Percentiles rank a stretch among this genome's conserved stretches.
These are phyloP conservation scores for Euplagia quadripunctaria DNA, from an alignment of 2,888 invertebrate genomes.

Conservation along the genomic window DNA sequence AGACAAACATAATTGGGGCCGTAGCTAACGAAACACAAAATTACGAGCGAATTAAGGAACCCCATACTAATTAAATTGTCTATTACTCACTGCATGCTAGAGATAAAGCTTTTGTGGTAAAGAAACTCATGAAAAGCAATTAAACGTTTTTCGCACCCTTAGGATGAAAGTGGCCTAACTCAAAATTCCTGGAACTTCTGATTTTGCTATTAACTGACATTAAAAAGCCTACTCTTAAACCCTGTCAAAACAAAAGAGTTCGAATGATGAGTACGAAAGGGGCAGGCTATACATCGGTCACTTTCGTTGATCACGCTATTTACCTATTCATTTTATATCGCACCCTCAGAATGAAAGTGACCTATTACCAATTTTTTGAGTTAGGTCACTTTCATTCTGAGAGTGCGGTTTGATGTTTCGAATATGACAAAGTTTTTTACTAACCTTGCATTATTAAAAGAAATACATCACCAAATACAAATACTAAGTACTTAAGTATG, in stretches of 20 bases:
- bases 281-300: too few relatives aligned
- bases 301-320: too few relatives aligned
- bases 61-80: constrained; percentile 65
- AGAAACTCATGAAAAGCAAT: constrained; percentile 22
- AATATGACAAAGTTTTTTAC: not conserved
- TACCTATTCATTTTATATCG: too few relatives aligned
- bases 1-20: constrained; percentile 41
- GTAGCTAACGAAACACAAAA: constrained; percentile 58
- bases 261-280: too few relatives aligned
- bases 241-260: too few relatives aligned
- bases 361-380: too few relatives aligned
- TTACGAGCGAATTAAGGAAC: constrained; percentile 65
- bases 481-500: not conserved
- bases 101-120: constrained; percentile 21
- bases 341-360: too few relatives aligned
- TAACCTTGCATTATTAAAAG: not conserved
- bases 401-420: constrained; percentile 8
- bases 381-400: too few relatives aligned
- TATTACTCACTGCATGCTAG: constrained; percentile 46
- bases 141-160: constrained; percentile 9
- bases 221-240: too few relatives aligned
- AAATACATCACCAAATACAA: not conserved
- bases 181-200: too few relatives aligned
- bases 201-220: too few relatives aligned
- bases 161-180: too few relatives aligned